A percentile compares a stretch with the other conserved stretches of the same genome.
These are phyloP conservation scores for Psittacula echo DNA, from an alignment of 2,797 vertebrate genomes.

Conservation along the genomic window DNA sequence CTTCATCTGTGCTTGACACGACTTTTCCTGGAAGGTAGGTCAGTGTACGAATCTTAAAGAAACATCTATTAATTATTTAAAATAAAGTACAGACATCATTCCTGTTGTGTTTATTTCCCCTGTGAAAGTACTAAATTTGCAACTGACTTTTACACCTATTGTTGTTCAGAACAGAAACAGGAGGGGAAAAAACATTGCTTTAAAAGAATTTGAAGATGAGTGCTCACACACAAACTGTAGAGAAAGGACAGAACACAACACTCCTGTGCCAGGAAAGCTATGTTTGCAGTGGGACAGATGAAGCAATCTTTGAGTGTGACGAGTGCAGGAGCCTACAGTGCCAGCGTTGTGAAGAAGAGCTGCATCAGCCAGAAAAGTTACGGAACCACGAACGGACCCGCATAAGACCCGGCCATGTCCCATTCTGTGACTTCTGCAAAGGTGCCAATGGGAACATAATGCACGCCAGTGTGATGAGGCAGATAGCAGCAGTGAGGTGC, in stretches of 20 bases:
- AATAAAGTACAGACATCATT: background rate
- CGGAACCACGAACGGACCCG: slow-evolving; percentile 92
- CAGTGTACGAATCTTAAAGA: background rate
- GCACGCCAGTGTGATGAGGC: slow-evolving; percentile 74
- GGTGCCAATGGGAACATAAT: slow-evolving; percentile 81
- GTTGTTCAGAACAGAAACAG: slow-evolving; percentile 9
- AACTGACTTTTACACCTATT: background rate
- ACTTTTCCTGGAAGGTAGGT: background rate
- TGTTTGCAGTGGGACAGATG: slow-evolving; percentile 92
- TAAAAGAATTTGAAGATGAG: slow-evolving; percentile 82
- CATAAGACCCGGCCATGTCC: slow-evolving; percentile 88
- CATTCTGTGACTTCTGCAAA: slow-evolving; percentile 94
- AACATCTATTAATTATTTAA: background rate
- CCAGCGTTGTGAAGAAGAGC: slow-evolving; percentile 90
- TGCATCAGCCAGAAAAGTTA: slow-evolving; percentile 92
- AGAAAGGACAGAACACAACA: slow-evolving; percentile 83
- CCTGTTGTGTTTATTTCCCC: background rate
- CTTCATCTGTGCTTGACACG: slow-evolving; percentile 29
- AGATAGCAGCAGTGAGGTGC: slow-evolving; percentile 91
- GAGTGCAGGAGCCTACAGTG: slow-evolving; percentile 97
- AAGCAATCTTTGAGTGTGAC: slow-evolving; percentile 93
- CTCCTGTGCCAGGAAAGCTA: slow-evolving; percentile 96
- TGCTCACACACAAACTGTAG: slow-evolving; percentile 80
- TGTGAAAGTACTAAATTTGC: background rate
- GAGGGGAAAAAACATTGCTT: background rate